Base-by-base conservation (phyloP, 2,888 invertebrate genomes). In the Lepidocyrtinus sp. region DNA sequence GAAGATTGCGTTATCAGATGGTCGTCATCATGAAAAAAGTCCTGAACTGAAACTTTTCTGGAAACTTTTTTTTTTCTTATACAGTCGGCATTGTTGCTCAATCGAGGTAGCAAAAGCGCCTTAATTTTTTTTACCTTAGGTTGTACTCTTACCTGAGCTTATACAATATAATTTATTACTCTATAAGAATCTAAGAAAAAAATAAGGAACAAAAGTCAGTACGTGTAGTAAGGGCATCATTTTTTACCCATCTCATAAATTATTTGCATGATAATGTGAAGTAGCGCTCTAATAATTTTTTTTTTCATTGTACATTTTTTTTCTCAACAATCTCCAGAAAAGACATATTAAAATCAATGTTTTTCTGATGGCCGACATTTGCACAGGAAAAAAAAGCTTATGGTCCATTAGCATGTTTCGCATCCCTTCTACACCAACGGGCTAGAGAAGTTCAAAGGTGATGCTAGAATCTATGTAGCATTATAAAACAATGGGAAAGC, bases 361-460 rank as follows among this genome's bases (percentile, higher is more conserved):
- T n/a, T n/a, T n/a, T n/a, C n/a, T n/a, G n/a, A n/a, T n/a, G n/a
- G n/a, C n/a, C n/a, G n/a, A n/a, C n/a, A n/a, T n/a, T n/a, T n/a
- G n/a, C n/a, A n/a, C n/a, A n/a, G n/a, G n/a, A n/a, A n/a, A n/a
- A n/a, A n/a, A n/a, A n/a, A n/a, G n/a, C n/a, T n/a, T n/a, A n/a
- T n/a, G n/a, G n/a, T n/a, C n/a, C n/a, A n/a, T n/a, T n/a, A n/a
- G n/a, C n/a, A n/a, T n/a, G n/a, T n/a, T n/a, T n/a, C n/a, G n/a
- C n/a, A n/a, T n/a, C n/a, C n/a, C n/a, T n/a, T n/a, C n/a, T n/a
- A n/a, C n/a, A n/a, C n/a, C n/a, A n/a, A n/a, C n/a, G n/a, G n/a
- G n/a, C n/a, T n/a, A n/a, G n/a, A 70, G 12, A 55, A n/a, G 61
- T 62, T 62, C 36, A 19, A 63, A 72, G 72, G 72, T 72, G 72